A percentile compares a stretch with the other conserved stretches of the same genome.
Conservation (phyloP, 2,888 invertebrate genomes). For the Amblyjoppa fuscipennis region DNA sequence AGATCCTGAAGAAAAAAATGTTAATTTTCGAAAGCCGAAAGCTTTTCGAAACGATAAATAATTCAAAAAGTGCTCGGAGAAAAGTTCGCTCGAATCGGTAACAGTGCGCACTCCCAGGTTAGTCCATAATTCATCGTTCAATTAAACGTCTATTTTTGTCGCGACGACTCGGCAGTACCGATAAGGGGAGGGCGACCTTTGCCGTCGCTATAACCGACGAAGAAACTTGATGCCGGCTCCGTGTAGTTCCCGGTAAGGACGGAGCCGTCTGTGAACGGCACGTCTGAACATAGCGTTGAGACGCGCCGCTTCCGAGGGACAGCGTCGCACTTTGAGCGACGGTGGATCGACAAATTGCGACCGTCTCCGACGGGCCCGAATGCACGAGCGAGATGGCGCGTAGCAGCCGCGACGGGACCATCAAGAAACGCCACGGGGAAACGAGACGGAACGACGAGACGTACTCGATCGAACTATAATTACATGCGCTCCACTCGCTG, state of each 20-base stretch:
- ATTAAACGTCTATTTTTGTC: not conserved
- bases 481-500: slow-evolving; percentile 62
- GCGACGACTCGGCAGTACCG: not conserved
- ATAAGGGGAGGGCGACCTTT: not conserved
- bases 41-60: not conserved
- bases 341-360: slow-evolving; percentile 71
- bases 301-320: slow-evolving; percentile 6
- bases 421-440: not conserved
- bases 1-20: no score
- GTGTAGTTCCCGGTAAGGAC: not conserved
- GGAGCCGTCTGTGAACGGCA: not conserved
- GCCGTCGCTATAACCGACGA: not conserved
- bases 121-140: slow-evolving; percentile 1
- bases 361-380: slow-evolving; percentile 51
- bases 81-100: not conserved
- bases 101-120: not conserved
- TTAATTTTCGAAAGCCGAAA: no score
- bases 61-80: not conserved
- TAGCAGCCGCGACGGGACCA: not conserved
- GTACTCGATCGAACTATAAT: slow-evolving; percentile 75
- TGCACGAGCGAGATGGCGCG: slow-evolving; percentile 10
- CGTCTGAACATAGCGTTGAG: not conserved
- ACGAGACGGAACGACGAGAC: slow-evolving; percentile 54
- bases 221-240: not conserved
- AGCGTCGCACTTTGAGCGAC: slow-evolving; percentile 21